These are phyloP conservation scores for Myotis vivesi DNA, from an alignment of 2,797 vertebrate species.

Conservation along the genomic window DNA sequence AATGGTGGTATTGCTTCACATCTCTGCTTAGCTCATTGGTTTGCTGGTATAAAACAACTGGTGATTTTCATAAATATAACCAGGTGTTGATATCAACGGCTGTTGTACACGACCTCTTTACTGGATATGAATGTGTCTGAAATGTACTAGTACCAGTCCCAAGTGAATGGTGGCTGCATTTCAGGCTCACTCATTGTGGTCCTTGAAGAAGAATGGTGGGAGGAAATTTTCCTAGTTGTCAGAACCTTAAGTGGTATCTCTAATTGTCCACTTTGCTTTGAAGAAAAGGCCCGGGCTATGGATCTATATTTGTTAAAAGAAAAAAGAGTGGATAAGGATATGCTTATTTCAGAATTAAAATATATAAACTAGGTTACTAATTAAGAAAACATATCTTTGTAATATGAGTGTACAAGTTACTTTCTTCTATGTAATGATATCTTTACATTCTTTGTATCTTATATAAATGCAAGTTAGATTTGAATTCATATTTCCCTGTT, in stretches of 20 bases:
- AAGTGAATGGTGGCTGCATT: neutral
- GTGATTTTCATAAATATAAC: neutral
- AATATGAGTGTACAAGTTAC: neutral
- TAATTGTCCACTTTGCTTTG: neutral
- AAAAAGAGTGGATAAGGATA: neutral
- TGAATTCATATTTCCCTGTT: conserved; percentile 27
- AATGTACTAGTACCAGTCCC: neutral
- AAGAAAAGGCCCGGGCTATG: neutral
- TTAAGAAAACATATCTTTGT: conserved; percentile 26
- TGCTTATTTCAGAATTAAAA: conserved; percentile 11
- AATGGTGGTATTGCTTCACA: neutral
- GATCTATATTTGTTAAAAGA: neutral
- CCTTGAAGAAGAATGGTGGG: neutral
- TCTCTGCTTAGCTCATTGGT: neutral
- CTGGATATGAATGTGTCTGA: neutral
- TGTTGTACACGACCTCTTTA: neutral
- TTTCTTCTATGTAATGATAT: conserved; percentile 24
- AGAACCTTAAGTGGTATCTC: neutral
- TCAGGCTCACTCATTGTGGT: neutral
- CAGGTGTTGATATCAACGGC: neutral
- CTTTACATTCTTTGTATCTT: conserved; percentile 19
- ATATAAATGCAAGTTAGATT: conserved; percentile 20
- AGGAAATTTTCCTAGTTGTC: neutral
- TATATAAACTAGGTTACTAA: neutral
- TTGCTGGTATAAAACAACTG: neutral